phyloP scores from a whole-genome alignment of 2,888 invertebrate genomes.

The Prenolepis imparis region DNA sequence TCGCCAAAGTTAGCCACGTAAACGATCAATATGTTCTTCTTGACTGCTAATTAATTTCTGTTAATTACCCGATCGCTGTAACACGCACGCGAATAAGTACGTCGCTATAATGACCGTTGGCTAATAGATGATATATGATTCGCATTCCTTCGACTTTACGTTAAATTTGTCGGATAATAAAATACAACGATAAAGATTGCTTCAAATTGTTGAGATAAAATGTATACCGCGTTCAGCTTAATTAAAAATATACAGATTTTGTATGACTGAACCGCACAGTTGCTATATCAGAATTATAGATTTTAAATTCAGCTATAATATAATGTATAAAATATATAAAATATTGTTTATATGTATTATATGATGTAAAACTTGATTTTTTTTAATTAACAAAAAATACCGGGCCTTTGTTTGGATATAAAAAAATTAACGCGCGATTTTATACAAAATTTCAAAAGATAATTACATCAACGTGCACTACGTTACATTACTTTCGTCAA shows the following conservation, averaged over 20 bases:
- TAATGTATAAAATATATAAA: neutral
- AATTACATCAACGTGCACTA: neutral
- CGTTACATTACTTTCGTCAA: neutral
- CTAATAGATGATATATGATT: conserved; percentile 46
- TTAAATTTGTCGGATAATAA: neutral
- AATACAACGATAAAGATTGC: conserved; percentile 15
- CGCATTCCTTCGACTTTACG: neutral
- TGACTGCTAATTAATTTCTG: conserved; percentile 82
- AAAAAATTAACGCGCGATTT: neutral
- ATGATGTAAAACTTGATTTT: neutral
- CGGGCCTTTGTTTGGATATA: neutral
- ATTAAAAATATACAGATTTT: neutral
- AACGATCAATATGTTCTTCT: conserved; percentile 80
- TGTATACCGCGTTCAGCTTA: neutral
- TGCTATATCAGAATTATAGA: neutral
- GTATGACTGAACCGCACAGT: neutral
- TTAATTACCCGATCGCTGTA: conserved; percentile 78
- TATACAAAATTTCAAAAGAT: neutral
- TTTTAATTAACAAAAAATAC: neutral
- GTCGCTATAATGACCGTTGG: conserved; percentile 51
- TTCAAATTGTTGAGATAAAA: neutral
- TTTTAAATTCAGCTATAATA: neutral
- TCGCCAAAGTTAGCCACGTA: conserved; percentile 66
- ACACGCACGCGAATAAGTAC: conserved; percentile 50
- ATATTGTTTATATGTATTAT: neutral